phyloP scores from a whole-genome alignment of 2,888 invertebrate species.

The Mesorhabditis spiculigera region DNA sequence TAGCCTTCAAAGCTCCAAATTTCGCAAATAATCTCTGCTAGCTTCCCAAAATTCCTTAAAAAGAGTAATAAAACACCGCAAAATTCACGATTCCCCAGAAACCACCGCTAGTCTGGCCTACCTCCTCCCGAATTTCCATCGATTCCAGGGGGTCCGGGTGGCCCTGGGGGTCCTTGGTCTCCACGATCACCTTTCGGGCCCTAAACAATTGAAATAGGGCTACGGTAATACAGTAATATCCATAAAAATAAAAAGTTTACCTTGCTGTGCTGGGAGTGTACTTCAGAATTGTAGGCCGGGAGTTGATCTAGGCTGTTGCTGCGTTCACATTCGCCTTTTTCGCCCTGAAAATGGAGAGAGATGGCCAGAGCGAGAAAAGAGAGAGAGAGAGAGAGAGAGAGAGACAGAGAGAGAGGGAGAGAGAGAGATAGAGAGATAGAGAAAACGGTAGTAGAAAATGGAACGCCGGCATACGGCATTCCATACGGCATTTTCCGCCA shows the following conservation, averaged over 20 bases:
- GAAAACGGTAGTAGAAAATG: too few relatives aligned
- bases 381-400: too few relatives aligned
- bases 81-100: too few relatives aligned
- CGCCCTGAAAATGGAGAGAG: slow-evolving; percentile 23
- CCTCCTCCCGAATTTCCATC: slow-evolving; percentile 38
- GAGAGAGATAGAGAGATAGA: too few relatives aligned
- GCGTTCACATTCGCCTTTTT: slow-evolving; percentile 29
- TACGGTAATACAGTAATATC: not conserved
- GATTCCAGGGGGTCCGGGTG: slow-evolving; percentile 28
- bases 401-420: too few relatives aligned
- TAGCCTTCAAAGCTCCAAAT: too few relatives aligned
- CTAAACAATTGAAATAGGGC: not conserved
- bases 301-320: slow-evolving; percentile 11
- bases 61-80: too few relatives aligned
- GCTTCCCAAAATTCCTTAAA: too few relatives aligned
- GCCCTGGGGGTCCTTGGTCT: slow-evolving; percentile 31
- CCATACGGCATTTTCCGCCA: too few relatives aligned
- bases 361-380: too few relatives aligned
- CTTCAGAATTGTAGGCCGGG: slow-evolving; percentile 35
- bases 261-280: slow-evolving; percentile 26
- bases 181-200: slow-evolving; percentile 43
- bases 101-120: slow-evolving; percentile 16
- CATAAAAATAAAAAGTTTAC: slow-evolving; percentile 7
- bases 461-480: too few relatives aligned
- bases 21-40: too few relatives aligned